Conservation (phyloP, 2,888 invertebrate genomes). For the Eupithecia inturbata region DNA sequence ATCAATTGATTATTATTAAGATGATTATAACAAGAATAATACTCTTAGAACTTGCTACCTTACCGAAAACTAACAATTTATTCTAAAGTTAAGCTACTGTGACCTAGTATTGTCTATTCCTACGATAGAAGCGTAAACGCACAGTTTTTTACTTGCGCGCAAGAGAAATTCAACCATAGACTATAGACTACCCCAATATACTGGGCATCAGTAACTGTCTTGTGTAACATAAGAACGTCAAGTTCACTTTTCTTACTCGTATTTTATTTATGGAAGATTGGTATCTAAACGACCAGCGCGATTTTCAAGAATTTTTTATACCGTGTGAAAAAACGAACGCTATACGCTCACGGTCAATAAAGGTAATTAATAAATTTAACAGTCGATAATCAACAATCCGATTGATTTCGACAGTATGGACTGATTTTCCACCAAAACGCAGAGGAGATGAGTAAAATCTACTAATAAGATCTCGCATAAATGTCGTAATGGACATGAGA, state of each 20-base stretch:
- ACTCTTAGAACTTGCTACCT: conserved; percentile 4
- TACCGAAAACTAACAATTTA: not conserved
- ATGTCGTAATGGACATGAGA: too few relatives aligned
- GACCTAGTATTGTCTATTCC: conserved; percentile 44
- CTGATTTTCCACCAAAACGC: not conserved
- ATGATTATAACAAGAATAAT: conserved; percentile 5
- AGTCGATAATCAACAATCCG: not conserved
- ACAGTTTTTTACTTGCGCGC: not conserved
- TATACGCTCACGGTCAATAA: not conserved
- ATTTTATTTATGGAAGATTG: not conserved
- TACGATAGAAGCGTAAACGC: conserved; percentile 7
- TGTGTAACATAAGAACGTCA: not conserved
- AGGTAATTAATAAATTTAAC: not conserved
- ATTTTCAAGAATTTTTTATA: not conserved
- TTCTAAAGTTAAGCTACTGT: conserved; percentile 14
- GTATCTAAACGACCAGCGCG: not conserved
- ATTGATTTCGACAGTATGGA: too few relatives aligned
- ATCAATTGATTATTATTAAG: conserved; percentile 7
- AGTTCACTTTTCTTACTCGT: not conserved
- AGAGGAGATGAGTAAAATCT: not conserved
- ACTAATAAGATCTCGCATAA: not conserved
- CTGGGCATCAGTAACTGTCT: not conserved
- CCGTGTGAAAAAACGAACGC: not conserved
- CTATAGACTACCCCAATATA: not conserved
- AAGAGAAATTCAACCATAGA: not conserved